Conservation (phyloP, 2,888 invertebrate genomes). For the Orchestes rusci region DNA sequence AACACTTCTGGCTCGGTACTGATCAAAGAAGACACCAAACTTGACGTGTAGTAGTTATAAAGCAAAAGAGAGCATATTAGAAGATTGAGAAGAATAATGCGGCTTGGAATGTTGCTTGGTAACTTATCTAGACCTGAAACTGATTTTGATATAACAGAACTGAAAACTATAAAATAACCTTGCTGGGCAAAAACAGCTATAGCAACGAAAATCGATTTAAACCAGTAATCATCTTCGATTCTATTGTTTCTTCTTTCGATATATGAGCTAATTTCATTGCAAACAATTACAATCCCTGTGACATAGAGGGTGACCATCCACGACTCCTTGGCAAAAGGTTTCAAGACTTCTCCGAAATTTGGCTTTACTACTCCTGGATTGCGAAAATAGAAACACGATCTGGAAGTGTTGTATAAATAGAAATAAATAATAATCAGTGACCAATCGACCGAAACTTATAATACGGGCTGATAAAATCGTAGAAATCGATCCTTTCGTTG, state of each 20-base stretch:
- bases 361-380: constrained; percentile 33
- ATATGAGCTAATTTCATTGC: constrained; percentile 40
- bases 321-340: constrained; percentile 42
- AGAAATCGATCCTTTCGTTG: constrained; percentile 28
- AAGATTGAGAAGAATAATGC: constrained; percentile 34
- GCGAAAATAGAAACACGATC: constrained; percentile 35
- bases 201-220: constrained; percentile 39
- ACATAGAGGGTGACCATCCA: constrained; percentile 43
- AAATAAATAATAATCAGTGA: no score
- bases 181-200: constrained; percentile 35
- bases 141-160: neutral
- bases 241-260: constrained; percentile 38
- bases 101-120: constrained; percentile 32
- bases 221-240: constrained; percentile 37
- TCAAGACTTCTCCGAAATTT: constrained; percentile 44
- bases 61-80: constrained; percentile 42
- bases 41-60: constrained; percentile 55
- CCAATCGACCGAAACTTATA: constrained; percentile 33
- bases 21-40: constrained; percentile 52
- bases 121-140: constrained; percentile 31
- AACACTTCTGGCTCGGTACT: constrained; percentile 48
- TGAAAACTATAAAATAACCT: constrained; percentile 28
- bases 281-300: constrained; percentile 36
- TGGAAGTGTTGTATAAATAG: no score
- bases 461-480: constrained; percentile 32